Evolutionary conservation across 2,797 vertebrate species (phyloP), one percentile per base, ranked within the genome.

Genomic region (Mormyrops attenuatus): DNA sequence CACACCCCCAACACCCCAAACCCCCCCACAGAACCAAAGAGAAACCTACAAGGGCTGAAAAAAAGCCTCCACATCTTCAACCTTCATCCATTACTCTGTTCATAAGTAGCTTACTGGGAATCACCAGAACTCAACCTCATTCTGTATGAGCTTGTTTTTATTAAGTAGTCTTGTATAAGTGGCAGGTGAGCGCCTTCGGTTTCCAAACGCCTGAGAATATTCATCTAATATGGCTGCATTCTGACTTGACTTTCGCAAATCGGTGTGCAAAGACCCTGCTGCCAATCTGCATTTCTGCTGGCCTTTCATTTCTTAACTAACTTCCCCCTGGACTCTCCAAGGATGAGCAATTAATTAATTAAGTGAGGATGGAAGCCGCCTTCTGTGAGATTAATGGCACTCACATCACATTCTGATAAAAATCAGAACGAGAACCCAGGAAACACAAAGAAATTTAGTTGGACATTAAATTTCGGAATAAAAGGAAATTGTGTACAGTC

Each of bases 291-390:
- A 52, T 55, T 50, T 49, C 80, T 55, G 1, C 34, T 50, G 57
- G 26, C 57, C 80, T 52, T 38, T 47, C 26, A 38, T 89, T 89
- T 69, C 53, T 20, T 89, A 30, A 86, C 86, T 89, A 89, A 52
- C 57, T 38, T 89, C 55, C 41, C 30, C 34, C 63, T 86, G 38
- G 38, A 85, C 44, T 22, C 55, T 66, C 41, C 57, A 49, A 44
- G 55, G 41, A 55, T 9, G 26, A 47, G 22, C 0, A 3, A 49
- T 85, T 85, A 50, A n/a, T 85, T 86, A 57, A 89, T 85, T 89
- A 85, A 38, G 57, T 50, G 57, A 52, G 44, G 57, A 66, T 41
- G 22, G 5, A 57, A 53, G 41, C 30, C 3, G 22, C n/a, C 38
- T 80, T 8, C 15, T 3, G 1, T 41, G 15, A 44, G 15, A 41